Evolutionary conservation across 2,888 invertebrate genomes (phyloP).

Genomic region (Cantharis flavilabris): DNA sequence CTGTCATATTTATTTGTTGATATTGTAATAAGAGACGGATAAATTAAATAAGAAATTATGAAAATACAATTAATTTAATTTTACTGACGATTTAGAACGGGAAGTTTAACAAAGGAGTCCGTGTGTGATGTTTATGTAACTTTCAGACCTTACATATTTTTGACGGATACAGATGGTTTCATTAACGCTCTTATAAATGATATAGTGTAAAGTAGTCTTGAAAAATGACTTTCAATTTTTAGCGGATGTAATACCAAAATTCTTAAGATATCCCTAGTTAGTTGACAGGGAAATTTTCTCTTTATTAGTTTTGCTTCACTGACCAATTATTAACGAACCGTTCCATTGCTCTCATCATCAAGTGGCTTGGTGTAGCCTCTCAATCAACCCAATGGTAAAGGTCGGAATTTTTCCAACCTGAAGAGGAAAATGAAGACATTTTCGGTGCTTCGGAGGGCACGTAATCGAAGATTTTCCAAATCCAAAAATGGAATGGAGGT

Average conservation of each 20-base stretch:
- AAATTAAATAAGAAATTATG: conserved; percentile 25
- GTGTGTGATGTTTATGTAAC: conserved; percentile 39
- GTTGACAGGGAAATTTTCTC: not conserved
- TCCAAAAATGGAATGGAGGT: not conserved
- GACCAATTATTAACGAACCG: not conserved
- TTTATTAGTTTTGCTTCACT: not conserved
- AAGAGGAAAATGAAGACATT: no score
- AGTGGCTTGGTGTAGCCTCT: not conserved
- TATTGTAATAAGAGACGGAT: conserved; percentile 13
- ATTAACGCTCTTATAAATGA: conserved; percentile 37
- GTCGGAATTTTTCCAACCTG: no score
- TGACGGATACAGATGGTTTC: conserved; percentile 42
- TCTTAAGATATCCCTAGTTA: not conserved
- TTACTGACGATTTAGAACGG: conserved; percentile 48
- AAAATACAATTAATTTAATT: conserved; percentile 48
- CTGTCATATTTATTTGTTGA: conserved; percentile 7
- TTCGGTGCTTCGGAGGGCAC: no score
- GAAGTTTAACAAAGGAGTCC: conserved; percentile 44
- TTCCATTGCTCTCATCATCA: not conserved
- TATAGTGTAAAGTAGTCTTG: not conserved
- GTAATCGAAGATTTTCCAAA: no score
- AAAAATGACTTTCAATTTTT: not conserved
- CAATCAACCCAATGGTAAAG: not conserved
- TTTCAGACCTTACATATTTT: conserved; percentile 15
- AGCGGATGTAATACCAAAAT: not conserved